Evolutionary conservation across 1,140 invertebrate species (phyloP), one percentile per base, ranked within the genome.

Genomic region (Paraescarpia echinospica): DNA sequence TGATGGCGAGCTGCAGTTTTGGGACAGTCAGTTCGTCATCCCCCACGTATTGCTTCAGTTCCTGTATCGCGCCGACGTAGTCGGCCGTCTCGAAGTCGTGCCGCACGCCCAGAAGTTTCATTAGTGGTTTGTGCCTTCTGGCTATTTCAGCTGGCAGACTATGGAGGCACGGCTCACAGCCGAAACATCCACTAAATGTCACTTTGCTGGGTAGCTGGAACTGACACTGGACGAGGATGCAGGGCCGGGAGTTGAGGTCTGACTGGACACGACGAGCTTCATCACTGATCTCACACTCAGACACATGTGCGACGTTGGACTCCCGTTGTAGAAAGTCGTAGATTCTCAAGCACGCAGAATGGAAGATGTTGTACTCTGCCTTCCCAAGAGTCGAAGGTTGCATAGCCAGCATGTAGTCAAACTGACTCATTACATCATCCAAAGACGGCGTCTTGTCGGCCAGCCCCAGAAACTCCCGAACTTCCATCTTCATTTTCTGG

Each of bases 181-280:
- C n/a, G 51, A n/a, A 14, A 1, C 35, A 33, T 35, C 92, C 91
- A n/a, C 34, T 33, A 31, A 93, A 92, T 41, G 93, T 92, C 33
- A 93, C 88, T 33, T 92, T 91, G 6, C 92, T 35, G 34, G 93
- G 92, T 31, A 48, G 34, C 1, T 92, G 92, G 34, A 93, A 93
- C 1, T 77, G 89, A 35, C 91, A 27, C 31, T 93, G 48, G 33
- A 88, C n/a, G 41, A 93, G 92, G 14, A 93, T 48, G 33, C 91
- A 93, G 35, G 89, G 92, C 5, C 90, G 51, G 88, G 35, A 77
- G 51, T 35, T 59, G 4, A 93, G 77, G 59, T 14, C 0, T 12
- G 59, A 77, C 22, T 77, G 14, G 1, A 77, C 12, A 31, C 14
- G 59, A 31, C 59, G 27, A 77, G 59, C 59, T 9, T 34, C 51